Evolutionary conservation across 2,797 vertebrate species (phyloP).

Genomic region (Fistularia commersonii): DNA sequence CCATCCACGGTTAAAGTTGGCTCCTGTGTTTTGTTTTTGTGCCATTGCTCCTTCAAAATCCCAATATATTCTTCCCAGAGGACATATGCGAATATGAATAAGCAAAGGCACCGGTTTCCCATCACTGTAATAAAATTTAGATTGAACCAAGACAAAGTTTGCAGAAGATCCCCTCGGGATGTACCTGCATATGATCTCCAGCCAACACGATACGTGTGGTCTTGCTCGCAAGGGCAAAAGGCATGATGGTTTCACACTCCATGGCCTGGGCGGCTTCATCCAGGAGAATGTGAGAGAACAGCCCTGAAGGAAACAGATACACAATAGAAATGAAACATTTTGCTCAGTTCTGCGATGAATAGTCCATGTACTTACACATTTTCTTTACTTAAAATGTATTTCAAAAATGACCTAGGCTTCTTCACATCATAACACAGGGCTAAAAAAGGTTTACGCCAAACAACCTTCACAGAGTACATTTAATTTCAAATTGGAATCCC

Average conservation of each 20-base stretch:
- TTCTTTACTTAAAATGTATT: too few species aligned
- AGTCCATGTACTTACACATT: too few species aligned
- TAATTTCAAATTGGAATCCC: background rate
- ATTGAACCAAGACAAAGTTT: background rate
- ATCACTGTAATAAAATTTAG: too few species aligned
- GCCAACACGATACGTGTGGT: conserved; percentile 93
- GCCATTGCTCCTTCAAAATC: too few species aligned
- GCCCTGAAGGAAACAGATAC: conserved; percentile 68
- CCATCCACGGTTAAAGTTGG: too few species aligned
- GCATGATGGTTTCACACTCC: conserved; percentile 99
- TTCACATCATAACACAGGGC: too few species aligned
- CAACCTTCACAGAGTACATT: background rate
- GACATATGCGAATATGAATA: too few species aligned
- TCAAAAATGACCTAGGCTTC: too few species aligned
- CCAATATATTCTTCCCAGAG: too few species aligned
- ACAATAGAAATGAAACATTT: background rate
- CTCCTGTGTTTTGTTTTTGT: too few species aligned
- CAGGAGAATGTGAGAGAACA: conserved; percentile 95
- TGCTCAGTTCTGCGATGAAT: too few species aligned
- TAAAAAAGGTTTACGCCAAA: background rate
- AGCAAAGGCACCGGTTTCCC: too few species aligned
- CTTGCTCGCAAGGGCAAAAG: conserved; percentile 92
- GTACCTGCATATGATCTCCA: conserved; percentile 99
- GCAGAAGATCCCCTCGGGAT: background rate
- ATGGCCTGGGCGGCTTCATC: conserved; percentile 99